Base-by-base conservation (phyloP, 2,888 invertebrate species). In the Eupeodes latifasciatus region DNA sequence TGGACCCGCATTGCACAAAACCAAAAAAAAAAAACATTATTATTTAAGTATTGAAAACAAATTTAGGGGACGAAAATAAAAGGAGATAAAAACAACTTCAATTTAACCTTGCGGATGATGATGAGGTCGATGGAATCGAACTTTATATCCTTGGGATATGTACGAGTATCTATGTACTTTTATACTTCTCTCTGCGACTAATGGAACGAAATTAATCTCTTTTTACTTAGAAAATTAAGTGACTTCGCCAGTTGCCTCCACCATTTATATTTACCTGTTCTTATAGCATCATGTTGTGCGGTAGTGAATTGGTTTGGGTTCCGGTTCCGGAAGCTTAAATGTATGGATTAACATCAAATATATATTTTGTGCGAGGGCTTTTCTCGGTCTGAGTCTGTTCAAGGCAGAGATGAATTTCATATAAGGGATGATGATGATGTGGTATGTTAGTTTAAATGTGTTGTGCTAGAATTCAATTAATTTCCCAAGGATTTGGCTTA, bases 191-290 rank as follows among this genome's bases (percentile, higher is more conserved):
- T 40, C 40, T 16, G 66, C 53, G 80, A 72, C 80, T 80, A 87
- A 87, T 87, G 78, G 87, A 80, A 72, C 55, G 72, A 76, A 83
- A 83, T 83, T 79, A 83, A 87, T 87, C 76, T 87, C 72, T 71
- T 75, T 59, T 86, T 83, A 53, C 57, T 72, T 51, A 71, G 75
- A 75, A 79, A 82, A 83, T 83, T 79, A 71, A 59, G 59, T 67
- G 79, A 83, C 72, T 79, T 79, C 27, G 47, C 59, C 59, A 51
- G 19, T 27, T 47, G 16, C 19, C 5, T 49, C 9, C 44, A 57
- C 19, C 16, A 47, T 64, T 72, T 14, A n/a, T 36, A 12, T 57
- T 19, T 72, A 57, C 72, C 59, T 72, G 59, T 27, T 57, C 72
- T 10, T 57, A 1, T 40, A 27, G 27, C 40, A 40, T 40, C 16